Evolutionary conservation across 2,113 vertebrate genomes (phyloP).

Genomic region (Coracopsis vasa): DNA sequence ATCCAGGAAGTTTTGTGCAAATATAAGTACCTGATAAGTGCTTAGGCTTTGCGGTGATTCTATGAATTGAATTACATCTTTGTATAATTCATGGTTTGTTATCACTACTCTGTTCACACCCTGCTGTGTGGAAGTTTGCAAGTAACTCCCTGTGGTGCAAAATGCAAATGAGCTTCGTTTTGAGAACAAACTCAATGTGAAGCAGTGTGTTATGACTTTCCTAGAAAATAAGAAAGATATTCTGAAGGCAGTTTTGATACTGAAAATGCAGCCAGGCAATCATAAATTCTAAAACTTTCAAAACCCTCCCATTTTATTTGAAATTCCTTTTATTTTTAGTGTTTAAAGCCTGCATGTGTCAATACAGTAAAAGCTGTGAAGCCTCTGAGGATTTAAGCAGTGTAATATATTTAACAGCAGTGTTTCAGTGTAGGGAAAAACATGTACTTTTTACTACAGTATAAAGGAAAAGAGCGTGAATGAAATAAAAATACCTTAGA

Average conservation of each 20-base stretch:
- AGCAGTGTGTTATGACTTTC: not conserved
- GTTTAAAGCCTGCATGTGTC: not conserved
- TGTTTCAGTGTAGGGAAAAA: not conserved
- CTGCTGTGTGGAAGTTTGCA: not conserved
- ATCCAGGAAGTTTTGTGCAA: not conserved
- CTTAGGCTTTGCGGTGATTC: not conserved
- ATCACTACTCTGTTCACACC: not conserved
- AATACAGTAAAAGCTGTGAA: not conserved
- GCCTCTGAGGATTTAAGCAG: not conserved
- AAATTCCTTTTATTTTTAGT: not conserved
- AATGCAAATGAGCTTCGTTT: not conserved
- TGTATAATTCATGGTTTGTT: not conserved
- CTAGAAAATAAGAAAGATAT: not conserved
- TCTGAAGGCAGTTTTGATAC: not conserved
- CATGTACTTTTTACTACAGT: not conserved
- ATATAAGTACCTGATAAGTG: not conserved
- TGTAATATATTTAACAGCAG: not conserved
- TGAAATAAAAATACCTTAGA: not conserved
- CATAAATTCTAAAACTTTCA: not conserved
- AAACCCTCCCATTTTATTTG: not conserved
- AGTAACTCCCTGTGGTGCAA: not conserved
- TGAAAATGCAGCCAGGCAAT: not conserved
- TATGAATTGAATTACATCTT: not conserved
- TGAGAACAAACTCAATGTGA: not conserved
- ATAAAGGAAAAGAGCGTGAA: not conserved